Evolutionary conservation across 2,888 invertebrate genomes (phyloP).

Genomic region (Leptinotarsa juncta): DNA sequence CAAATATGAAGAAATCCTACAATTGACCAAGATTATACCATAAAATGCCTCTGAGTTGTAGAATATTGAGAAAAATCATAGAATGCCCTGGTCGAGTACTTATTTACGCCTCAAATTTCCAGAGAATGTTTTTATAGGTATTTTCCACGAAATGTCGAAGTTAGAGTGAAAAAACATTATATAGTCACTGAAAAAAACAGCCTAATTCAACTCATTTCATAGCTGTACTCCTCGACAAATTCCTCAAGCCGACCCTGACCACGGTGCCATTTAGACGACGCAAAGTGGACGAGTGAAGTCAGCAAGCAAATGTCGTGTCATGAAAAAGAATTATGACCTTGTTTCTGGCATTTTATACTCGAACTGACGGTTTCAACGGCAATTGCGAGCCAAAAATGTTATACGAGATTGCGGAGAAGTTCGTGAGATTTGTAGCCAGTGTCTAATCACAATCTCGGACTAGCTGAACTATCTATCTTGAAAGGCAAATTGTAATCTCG

Average conservation of each 20-base stretch:
- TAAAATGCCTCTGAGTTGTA: too few relatives aligned
- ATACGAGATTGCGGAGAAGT: constrained; percentile 26
- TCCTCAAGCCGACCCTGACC: not conserved
- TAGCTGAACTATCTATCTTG: constrained; percentile 1
- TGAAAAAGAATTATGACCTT: constrained; percentile 36
- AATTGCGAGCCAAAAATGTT: constrained; percentile 42
- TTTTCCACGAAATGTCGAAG: too few relatives aligned
- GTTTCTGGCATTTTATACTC: constrained; percentile 31
- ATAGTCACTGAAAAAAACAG: too few relatives aligned
- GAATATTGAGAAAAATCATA: too few relatives aligned
- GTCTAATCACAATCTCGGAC: constrained; percentile 12
- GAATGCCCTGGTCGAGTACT: too few relatives aligned
- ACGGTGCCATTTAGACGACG: constrained; percentile 6
- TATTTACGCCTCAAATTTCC: too few relatives aligned
- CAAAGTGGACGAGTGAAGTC: constrained; percentile 12
- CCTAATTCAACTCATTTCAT: not conserved
- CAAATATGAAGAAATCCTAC: too few relatives aligned
- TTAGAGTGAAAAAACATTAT: too few relatives aligned
- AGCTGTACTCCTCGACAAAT: not conserved
- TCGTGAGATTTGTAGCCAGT: constrained; percentile 18
- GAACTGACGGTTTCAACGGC: constrained; percentile 32
- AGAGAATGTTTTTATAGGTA: too few relatives aligned
- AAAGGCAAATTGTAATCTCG: constrained; percentile 7
- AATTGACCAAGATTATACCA: too few relatives aligned
- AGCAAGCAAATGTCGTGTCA: constrained; percentile 28